A percentile compares a stretch with the other conserved stretches of the same genome.
These are phyloP conservation scores for Monochamus saltuarius DNA, from an alignment of 1,140 invertebrate species.

Conservation along the genomic window DNA sequence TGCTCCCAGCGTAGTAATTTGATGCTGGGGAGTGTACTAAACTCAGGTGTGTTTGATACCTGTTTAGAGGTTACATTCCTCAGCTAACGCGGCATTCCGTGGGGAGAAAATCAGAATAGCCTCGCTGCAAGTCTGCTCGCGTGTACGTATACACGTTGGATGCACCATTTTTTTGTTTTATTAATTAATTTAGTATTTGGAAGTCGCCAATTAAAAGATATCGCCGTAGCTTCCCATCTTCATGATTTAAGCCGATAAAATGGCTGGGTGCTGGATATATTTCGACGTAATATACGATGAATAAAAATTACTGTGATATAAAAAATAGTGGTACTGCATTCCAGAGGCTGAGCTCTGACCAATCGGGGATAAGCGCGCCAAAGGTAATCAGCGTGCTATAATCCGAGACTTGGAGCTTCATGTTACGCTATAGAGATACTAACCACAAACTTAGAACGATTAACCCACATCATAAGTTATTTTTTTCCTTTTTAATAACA, in stretches of 20 bases:
- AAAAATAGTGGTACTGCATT: constrained; percentile 20
- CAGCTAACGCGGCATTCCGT: constrained; percentile 44
- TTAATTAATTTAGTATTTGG: background rate
- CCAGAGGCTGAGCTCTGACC: constrained; percentile 10
- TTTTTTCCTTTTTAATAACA: no score
- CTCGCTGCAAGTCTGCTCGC: constrained; percentile 32
- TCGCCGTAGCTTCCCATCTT: background rate
- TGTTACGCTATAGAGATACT: constrained; percentile 7
- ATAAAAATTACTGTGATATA: background rate
- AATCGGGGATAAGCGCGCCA: constrained; percentile 27
- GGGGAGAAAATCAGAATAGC: constrained; percentile 47
- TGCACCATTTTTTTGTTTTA: constrained; percentile 6
- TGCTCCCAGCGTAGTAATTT: constrained; percentile 16
- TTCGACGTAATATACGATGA: constrained; percentile 8
- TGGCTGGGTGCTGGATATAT: background rate
- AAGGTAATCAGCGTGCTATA: constrained; percentile 10
- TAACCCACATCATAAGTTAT: no score
- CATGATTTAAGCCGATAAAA: background rate
- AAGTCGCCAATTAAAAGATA: background rate
- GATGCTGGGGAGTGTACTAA: constrained; percentile 39
- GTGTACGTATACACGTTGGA: background rate
- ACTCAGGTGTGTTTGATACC: constrained; percentile 51
- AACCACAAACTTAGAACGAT: no score
- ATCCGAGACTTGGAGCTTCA: constrained; percentile 17
- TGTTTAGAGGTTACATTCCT: constrained; percentile 49